Base-by-base conservation (phyloP, 2,113 vertebrate species). In the Sinocyclocheilus rhinocerous region DNA sequence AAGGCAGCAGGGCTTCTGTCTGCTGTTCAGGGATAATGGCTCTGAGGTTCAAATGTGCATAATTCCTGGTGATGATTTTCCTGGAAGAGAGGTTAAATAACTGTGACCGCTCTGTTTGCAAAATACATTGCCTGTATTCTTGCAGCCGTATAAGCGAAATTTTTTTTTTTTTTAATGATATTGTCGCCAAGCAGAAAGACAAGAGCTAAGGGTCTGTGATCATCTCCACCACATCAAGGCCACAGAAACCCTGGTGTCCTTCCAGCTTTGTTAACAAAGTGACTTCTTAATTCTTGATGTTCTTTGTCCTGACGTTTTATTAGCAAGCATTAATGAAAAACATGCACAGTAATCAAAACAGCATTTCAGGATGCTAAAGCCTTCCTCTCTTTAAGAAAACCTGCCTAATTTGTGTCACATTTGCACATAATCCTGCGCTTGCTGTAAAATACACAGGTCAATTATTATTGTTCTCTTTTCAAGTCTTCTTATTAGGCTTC, bases 191-290 rank as follows among this genome's bases (percentile, higher is more conserved):
- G 42, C 63, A 73, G 65, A 52, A 52, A 85, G 81, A 39, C 73
- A 16, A 70, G 48, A 84, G 82, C 75, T 80, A 75, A 84, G 80
- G 73, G 69, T 90, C 85, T 57, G 42, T 72, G 55, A n/a, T 86
- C 61, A 85, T 83, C 84, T 88, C 75, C 55, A 48, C 2, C 57
- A 79, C 86, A 59, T 16, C 75, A 83, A 90, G 87, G 87, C 91
- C 87, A 83, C 83, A 78, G 81, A 85, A 87, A 84, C 81, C 78
- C 84, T 87, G 85, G 5, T 84, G 80, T 87, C 67, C 86, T 76
- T 90, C 87, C 89, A 91, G 70, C 76, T 80, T 70, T 86, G 82
- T 87, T 90, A 83, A 88, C 77, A 73, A 87, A 87, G 67, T 87
- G 24, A 90, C 81, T 83, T 81, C 81, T 83, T 48, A 65, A 84